phyloP scores from a whole-genome alignment of 2,888 invertebrate species.

The Drosophila mimica region DNA sequence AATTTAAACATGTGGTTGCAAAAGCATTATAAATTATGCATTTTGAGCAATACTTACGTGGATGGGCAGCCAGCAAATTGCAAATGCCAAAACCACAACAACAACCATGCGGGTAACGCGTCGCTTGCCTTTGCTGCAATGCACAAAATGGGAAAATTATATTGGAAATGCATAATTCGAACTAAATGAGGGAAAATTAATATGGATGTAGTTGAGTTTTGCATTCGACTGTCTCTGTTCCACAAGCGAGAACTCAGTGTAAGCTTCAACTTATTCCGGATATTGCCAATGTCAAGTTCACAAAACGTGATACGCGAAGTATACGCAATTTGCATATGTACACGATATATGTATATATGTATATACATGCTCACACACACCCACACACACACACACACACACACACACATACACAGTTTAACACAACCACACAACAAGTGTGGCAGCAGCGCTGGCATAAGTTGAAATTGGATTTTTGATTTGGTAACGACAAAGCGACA shows the following conservation, averaged over 20 bases:
- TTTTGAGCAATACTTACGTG: slow-evolving; percentile 87
- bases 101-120: slow-evolving; percentile 96
- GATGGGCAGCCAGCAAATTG: slow-evolving; percentile 97
- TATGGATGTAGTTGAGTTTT: slow-evolving; percentile 22
- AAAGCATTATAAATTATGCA: too few relatives aligned
- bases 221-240: slow-evolving; percentile 22
- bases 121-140: slow-evolving; percentile 90
- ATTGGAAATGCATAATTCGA: slow-evolving; percentile 1
- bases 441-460: slow-evolving; percentile 19
- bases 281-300: slow-evolving; percentile 42
- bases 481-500: slow-evolving; percentile 34
- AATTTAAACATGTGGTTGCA: background rate
- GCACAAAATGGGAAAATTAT: slow-evolving; percentile 8
- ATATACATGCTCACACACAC: slow-evolving; percentile 1
- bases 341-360: background rate
- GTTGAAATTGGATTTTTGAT: slow-evolving; percentile 53
- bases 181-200: slow-evolving; percentile 20
- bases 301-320: slow-evolving; percentile 27
- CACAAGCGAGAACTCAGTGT: slow-evolving; percentile 32
- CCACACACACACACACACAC: background rate
- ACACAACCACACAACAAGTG: background rate
- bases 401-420: background rate
- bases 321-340: slow-evolving; percentile 47
- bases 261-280: slow-evolving; percentile 6
- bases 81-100: slow-evolving; percentile 95